Evolutionary conservation across 2,888 invertebrate species (phyloP).

Genomic region (Acleris cristana): DNA sequence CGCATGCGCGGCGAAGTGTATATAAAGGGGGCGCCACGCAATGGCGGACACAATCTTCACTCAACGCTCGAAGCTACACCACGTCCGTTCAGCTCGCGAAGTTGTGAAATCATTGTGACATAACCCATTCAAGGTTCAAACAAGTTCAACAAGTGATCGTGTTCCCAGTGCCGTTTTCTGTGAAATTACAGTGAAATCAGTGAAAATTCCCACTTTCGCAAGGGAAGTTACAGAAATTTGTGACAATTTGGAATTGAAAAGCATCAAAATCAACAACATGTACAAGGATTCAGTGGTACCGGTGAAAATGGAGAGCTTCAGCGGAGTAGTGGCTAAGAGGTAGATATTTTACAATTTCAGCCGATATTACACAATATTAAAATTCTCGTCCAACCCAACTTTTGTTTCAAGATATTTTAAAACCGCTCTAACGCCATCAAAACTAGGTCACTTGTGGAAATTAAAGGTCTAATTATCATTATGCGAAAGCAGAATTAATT

Average conservation of each 20-base stretch:
- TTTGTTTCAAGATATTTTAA: too few species aligned
- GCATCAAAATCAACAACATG: constrained; percentile 66
- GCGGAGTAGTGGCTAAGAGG: constrained; percentile 78
- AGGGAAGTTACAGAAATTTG: constrained; percentile 59
- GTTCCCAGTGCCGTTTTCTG: constrained; percentile 40
- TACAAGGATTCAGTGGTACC: constrained; percentile 76
- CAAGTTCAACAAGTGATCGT: constrained; percentile 44
- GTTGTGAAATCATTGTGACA: constrained; percentile 81
- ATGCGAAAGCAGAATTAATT: too few species aligned
- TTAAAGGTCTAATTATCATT: too few species aligned
- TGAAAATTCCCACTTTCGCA: constrained; percentile 54
- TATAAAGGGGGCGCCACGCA: constrained; percentile 52
- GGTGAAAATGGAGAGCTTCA: constrained; percentile 76
- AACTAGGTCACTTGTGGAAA: too few species aligned
- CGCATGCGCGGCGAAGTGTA: constrained; percentile 52
- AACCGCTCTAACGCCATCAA: too few species aligned
- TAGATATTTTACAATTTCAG: constrained; percentile 49
- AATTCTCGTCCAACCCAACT: too few species aligned
- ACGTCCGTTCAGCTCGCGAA: constrained; percentile 57
- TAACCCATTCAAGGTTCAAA: constrained; percentile 47
- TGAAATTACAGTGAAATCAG: constrained; percentile 38
- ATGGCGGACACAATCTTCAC: constrained; percentile 55
- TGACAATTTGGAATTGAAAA: constrained; percentile 64
- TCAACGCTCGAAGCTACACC: constrained; percentile 51
- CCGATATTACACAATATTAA: constrained; percentile 42